Evolutionary conservation across 2,888 invertebrate species (phyloP), one percentile per base, ranked within the genome.

Genomic region (Muscina levida): DNA sequence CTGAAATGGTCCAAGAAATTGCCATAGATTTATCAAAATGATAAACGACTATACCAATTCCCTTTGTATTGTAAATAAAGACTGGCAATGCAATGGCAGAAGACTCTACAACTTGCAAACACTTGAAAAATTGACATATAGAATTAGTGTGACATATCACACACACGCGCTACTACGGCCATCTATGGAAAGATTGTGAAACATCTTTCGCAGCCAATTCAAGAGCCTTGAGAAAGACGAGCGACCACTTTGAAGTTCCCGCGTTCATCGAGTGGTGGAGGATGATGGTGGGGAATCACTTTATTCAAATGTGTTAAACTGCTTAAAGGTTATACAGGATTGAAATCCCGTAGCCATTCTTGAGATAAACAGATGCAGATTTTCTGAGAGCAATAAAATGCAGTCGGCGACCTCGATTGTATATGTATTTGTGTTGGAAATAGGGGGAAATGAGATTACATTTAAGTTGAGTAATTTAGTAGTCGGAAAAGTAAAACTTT

Each of bases 11-110:
- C 62, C 17, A 19, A 59, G 48, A 72, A 76, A 67, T 79, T 68
- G 46, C 44, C 57, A 71, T 37, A 42, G 46, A 80, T 76, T 48
- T 79, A 48, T 73, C 65, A 71, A 67, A 51, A 73, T 80, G 76
- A 80, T 71, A 71, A 73, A 80, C 76, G 73, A 59, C 59, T 31
- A 53, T 57, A 44, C 26, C 31, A 66, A 70, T 5, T 65, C 26
- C 22, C 62, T 39, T 42, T 62, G 42, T 62, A 42, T 39, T 37
- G 37, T 59, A 59, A 59, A 59, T 39, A 59, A 59, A 39, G 59
- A 59, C 39, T 39, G 13, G 31, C 26, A 15, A 26, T n/a, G 31
- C 17, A 11, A 31, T 3, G 59, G 19, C 1, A n/a, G 15, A 11
- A 22, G 62, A 11, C 4, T 11, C 13, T 56, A 15, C 37, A 39